Conservation (phyloP, 2,797 vertebrate genomes). For the Chelidonichthys spinosus region DNA sequence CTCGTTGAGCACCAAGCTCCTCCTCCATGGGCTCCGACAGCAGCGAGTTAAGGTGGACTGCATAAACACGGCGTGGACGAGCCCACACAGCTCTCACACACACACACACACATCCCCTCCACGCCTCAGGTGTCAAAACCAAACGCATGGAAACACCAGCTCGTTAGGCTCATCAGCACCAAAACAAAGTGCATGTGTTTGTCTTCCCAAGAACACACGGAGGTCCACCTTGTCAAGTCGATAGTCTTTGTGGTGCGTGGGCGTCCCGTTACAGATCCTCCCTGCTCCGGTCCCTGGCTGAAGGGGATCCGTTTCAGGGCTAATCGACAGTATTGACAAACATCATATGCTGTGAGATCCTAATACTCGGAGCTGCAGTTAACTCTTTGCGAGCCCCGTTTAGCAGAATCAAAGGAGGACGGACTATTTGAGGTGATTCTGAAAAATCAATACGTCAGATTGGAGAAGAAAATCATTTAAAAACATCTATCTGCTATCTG, state of each 20-base stretch:
- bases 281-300: constrained; percentile 64
- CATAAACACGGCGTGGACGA: neutral
- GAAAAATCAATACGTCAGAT: no score
- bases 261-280: constrained; percentile 75
- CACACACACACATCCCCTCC: constrained; percentile 27
- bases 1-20: no score
- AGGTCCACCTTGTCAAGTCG: constrained; percentile 72
- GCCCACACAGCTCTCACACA: constrained; percentile 45
- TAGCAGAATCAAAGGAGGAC: neutral
- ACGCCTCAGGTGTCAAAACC: constrained; percentile 61
- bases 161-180: constrained; percentile 70
- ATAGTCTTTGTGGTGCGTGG: constrained; percentile 63
- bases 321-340: constrained; percentile 80
- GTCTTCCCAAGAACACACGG: constrained; percentile 42
- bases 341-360: constrained; percentile 72
- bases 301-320: constrained; percentile 80
- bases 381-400: constrained; percentile 53
- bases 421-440: no score
- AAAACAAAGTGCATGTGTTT: constrained; percentile 7
- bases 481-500: fast-evolving
- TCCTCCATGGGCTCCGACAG: constrained; percentile 6
- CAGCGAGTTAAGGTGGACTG: constrained; percentile 24
- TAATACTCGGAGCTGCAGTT: constrained; percentile 43
- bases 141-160: constrained; percentile 57
- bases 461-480: neutral